Evolutionary conservation across 2,113 vertebrate species (phyloP).

Genomic region (Takifugu flavidus): DNA sequence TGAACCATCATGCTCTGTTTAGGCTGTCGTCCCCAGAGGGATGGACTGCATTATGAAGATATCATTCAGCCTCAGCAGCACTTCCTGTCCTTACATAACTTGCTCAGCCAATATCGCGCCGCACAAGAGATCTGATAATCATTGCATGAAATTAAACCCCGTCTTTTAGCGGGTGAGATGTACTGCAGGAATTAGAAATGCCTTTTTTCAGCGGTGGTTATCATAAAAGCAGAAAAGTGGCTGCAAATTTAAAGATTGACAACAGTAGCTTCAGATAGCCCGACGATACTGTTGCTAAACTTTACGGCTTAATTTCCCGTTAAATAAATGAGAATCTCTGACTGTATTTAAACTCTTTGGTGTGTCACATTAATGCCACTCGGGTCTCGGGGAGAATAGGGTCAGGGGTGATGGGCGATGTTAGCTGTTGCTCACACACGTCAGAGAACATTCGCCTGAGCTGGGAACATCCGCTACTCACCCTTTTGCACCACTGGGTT

Average conservation of each 20-base stretch:
- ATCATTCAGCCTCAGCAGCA: constrained; percentile 47
- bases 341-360: too few relatives aligned
- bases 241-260: background rate
- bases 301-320: too few relatives aligned
- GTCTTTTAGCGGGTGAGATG: background rate
- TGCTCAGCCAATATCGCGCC: constrained; percentile 12
- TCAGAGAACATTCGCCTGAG: too few relatives aligned
- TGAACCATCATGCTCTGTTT: constrained; percentile 64
- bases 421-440: too few relatives aligned
- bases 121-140: constrained; percentile 20
- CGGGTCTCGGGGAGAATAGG: too few relatives aligned
- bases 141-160: constrained; percentile 23
- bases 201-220: constrained; percentile 8
- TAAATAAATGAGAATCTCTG: too few relatives aligned
- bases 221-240: background rate
- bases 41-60: constrained; percentile 58
- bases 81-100: constrained; percentile 47
- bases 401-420: too few relatives aligned
- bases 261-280: too few relatives aligned
- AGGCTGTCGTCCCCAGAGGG: constrained; percentile 51
- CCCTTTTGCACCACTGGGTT: too few relatives aligned
- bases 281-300: too few relatives aligned
- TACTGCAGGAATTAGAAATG: constrained; percentile 5
- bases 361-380: too few relatives aligned
- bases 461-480: too few relatives aligned